Evolutionary conservation across 2,113 vertebrate species (phyloP).

Genomic region (Gnathonemus echidnorhynchus): DNA sequence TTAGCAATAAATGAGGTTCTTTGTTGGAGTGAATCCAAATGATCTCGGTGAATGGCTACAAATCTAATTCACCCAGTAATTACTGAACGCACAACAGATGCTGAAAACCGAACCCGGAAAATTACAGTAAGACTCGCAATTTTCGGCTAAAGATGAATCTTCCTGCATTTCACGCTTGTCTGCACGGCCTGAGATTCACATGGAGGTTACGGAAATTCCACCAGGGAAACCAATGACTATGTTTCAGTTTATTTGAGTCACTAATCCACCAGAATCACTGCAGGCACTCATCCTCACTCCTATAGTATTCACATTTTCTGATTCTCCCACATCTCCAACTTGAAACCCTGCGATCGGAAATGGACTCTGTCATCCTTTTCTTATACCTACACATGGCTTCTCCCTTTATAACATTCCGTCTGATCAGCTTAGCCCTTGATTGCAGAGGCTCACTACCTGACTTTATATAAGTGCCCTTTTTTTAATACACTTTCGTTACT

Average conservation of each 20-base stretch:
- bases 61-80: neutral
- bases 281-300: neutral
- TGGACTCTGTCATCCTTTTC: neutral
- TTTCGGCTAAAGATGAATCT: neutral
- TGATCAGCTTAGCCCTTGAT: neutral
- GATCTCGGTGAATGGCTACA: neutral
- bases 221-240: neutral
- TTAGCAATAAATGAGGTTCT: neutral
- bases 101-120: neutral
- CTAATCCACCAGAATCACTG: neutral
- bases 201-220: neutral
- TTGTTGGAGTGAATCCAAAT: neutral
- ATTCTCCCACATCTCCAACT: neutral
- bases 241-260: neutral
- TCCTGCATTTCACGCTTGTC: neutral
- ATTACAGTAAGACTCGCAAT: neutral
- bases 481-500: neutral
- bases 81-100: neutral
- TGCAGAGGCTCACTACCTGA: neutral
- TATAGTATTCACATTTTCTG: neutral
- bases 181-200: neutral
- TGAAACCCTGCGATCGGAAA: neutral
- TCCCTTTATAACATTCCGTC: neutral
- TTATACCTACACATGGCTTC: neutral
- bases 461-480: neutral